Evolutionary conservation across 37 sponge, comb jelly and placozoan genomes (phyloP).

Genomic region (Chondrilla cf. caribensis): DNA sequence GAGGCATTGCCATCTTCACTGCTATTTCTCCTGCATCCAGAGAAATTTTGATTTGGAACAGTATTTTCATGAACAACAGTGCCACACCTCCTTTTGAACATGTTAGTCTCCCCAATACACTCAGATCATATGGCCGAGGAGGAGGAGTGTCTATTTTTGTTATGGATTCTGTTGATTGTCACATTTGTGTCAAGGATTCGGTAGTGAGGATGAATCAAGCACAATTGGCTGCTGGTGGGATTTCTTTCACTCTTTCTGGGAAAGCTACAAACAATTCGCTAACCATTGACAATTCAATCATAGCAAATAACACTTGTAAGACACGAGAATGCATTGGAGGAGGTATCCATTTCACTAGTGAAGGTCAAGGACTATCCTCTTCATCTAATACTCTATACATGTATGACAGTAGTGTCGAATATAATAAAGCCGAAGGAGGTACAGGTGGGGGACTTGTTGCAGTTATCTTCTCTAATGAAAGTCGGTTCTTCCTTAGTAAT

Average conservation of each 20-base stretch:
- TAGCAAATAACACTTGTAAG: background rate
- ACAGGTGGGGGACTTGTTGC: conserved; percentile 55
- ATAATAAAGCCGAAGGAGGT: conserved; percentile 39
- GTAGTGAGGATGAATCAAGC: conserved; percentile 44
- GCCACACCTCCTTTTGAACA: conserved; percentile 32
- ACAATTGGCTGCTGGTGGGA: conserved; percentile 55
- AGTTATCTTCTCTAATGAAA: background rate
- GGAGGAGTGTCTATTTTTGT: conserved; percentile 52
- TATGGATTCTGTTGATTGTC: background rate
- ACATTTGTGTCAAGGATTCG: conserved; percentile 28
- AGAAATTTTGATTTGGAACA: conserved; percentile 27
- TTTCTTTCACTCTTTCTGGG: conserved; percentile 48
- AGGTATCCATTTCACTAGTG: conserved; percentile 2
- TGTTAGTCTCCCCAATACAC: conserved; percentile 45
- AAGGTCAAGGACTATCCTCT: background rate
- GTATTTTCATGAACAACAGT: conserved; percentile 38
- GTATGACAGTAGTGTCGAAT: conserved; percentile 22
- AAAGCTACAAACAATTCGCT: background rate
- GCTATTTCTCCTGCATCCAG: background rate
- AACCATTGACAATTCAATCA: background rate
- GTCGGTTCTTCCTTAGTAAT: conserved; percentile 23
- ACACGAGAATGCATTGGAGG: background rate
- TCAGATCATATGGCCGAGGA: conserved; percentile 64
- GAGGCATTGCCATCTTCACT: background rate
- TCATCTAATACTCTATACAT: conserved; percentile 19